phyloP scores from a whole-genome alignment of 1,140 invertebrate genomes.

The Trichonephila clavipes region DNA sequence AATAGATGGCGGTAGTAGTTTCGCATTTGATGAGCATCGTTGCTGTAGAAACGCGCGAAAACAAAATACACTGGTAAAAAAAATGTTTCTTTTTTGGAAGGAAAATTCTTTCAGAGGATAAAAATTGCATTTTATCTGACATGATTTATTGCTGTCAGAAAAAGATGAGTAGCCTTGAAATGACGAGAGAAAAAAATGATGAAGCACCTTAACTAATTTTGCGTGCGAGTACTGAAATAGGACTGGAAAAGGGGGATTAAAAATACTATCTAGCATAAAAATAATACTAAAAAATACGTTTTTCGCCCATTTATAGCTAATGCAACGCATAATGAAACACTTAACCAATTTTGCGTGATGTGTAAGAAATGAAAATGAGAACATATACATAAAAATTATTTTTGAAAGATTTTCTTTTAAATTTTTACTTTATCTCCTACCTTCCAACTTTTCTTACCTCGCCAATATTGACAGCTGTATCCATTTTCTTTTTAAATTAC shows the following conservation, averaged over 20 bases:
- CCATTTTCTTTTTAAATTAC: too few relatives aligned
- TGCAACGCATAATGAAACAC: too few relatives aligned
- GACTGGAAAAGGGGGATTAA: not conserved
- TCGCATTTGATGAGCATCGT: not conserved
- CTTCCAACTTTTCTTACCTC: too few relatives aligned
- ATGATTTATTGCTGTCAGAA: constrained; percentile 54
- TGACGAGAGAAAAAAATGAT: not conserved
- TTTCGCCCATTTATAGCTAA: not conserved
- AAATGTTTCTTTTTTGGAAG: not conserved
- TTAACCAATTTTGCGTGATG: too few relatives aligned
- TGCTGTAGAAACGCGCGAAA: constrained; percentile 49
- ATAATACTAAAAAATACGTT: not conserved
- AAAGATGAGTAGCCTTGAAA: constrained; percentile 33
- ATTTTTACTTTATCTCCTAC: too few relatives aligned
- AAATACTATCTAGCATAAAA: not conserved
- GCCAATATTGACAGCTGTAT: too few relatives aligned
- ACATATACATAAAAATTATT: too few relatives aligned
- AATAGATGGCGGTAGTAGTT: constrained; percentile 35
- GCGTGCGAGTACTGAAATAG: not conserved
- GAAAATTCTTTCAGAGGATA: constrained; percentile 35
- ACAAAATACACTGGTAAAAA: not conserved
- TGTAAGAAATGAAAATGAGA: too few relatives aligned
- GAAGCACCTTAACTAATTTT: not conserved
- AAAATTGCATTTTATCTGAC: constrained; percentile 24
- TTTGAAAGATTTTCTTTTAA: too few relatives aligned